A percentile compares a stretch with the other conserved stretches of the same genome.
phyloP scores from a whole-genome alignment of 2,888 invertebrate genomes.

The Drosophila phalerata region DNA sequence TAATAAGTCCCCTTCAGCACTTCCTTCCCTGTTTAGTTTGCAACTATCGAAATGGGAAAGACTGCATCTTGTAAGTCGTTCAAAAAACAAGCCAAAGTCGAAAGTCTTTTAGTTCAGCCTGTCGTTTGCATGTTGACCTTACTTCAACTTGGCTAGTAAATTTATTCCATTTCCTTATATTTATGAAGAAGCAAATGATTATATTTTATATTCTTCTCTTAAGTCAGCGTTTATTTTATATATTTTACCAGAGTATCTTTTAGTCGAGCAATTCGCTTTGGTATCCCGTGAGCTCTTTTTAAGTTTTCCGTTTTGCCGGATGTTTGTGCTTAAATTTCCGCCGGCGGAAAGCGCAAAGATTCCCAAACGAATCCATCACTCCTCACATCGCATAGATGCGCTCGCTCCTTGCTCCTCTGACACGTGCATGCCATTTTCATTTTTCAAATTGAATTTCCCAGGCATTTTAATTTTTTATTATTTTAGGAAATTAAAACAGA shows the following conservation, averaged over 20 bases:
- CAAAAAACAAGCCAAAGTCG: conserved; percentile 50
- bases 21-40: conserved; percentile 10
- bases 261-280: neutral
- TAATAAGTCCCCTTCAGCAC: conserved; percentile 25
- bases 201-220: too few species aligned
- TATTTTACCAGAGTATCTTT: neutral
- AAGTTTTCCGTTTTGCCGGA: conserved; percentile 32
- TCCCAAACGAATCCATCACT: conserved; percentile 49
- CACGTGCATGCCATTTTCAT: conserved; percentile 40
- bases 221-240: neutral
- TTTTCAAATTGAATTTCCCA: conserved; percentile 66
- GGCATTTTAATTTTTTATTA: conserved; percentile 65
- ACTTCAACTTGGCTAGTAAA: conserved; percentile 24
- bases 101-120: conserved; percentile 50
- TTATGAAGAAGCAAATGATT: too few species aligned
- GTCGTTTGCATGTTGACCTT: conserved; percentile 51
- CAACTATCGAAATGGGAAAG: conserved; percentile 1
- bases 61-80: conserved; percentile 18
- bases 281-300: neutral
- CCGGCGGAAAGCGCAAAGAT: conserved; percentile 18
- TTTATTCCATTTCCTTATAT: neutral
- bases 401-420: neutral
- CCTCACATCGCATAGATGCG: conserved; percentile 40
- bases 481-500: conserved; percentile 60
- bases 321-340: conserved; percentile 66